Percentiles rank a stretch among this genome's conserved stretches.
phyloP scores from a whole-genome alignment of 1,140 invertebrate genomes.

The Chionoecetes opilio region DNA sequence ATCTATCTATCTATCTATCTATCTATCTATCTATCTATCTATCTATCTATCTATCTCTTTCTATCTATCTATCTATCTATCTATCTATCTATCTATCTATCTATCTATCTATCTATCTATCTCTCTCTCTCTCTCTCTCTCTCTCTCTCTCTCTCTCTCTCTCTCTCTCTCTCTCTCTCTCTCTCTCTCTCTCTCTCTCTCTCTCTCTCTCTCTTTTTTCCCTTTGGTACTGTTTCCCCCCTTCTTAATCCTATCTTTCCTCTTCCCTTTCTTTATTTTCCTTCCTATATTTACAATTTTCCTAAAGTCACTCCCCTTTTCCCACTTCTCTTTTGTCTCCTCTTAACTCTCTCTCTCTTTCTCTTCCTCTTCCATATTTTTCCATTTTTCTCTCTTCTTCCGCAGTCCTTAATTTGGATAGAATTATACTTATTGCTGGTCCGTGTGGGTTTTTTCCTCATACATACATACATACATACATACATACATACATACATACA shows the following conservation, averaged over 20 bases:
- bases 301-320: neutral
- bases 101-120: too few species aligned
- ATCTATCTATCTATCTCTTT: too few species aligned
- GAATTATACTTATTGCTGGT: neutral
- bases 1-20: too few species aligned
- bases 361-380: neutral
- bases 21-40: too few species aligned
- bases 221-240: neutral
- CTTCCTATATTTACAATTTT: neutral
- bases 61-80: too few species aligned
- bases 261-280: neutral
- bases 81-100: too few species aligned
- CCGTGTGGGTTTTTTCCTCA: neutral
- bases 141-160: neutral
- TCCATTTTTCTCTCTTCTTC: neutral
- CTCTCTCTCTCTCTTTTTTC: neutral
- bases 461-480: neutral
- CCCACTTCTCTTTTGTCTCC: neutral
- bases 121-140: neutral
- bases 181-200: neutral
- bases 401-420: neutral
- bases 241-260: neutral
- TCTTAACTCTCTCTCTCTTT: neutral
- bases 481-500: neutral
- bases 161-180: neutral